Percentiles rank a stretch among this genome's conserved stretches.
Evolutionary conservation across 2,113 vertebrate species (phyloP).

Genomic region (Eira barbara): DNA sequence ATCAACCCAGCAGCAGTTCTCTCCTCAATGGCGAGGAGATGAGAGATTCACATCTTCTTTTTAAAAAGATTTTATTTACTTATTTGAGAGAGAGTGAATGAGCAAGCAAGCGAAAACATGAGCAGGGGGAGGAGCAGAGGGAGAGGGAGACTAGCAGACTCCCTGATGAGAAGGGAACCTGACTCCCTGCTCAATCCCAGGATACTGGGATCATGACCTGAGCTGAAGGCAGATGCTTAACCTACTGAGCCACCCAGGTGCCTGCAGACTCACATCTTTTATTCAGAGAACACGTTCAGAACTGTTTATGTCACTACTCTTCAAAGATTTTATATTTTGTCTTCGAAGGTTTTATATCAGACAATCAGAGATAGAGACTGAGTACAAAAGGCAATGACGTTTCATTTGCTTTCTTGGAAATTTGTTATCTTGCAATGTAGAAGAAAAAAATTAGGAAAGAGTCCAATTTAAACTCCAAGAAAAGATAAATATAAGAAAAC

Average conservation of each 20-base stretch:
- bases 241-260: neutral
- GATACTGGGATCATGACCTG: neutral
- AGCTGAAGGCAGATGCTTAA: neutral
- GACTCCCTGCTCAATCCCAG: too few relatives aligned
- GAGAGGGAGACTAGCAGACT: too few relatives aligned
- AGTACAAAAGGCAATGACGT: neutral
- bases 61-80: neutral
- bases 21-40: neutral
- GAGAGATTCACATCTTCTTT: neutral
- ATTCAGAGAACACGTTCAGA: neutral
- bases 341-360: constrained; percentile 3
- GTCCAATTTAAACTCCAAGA: neutral
- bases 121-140: too few relatives aligned
- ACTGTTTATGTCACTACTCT: neutral
- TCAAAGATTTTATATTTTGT: neutral
- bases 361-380: neutral
- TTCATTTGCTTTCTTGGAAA: neutral
- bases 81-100: neutral
- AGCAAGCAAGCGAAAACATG: too few relatives aligned
- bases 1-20: neutral
- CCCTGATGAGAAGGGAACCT: too few relatives aligned
- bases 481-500: neutral
- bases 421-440: neutral
- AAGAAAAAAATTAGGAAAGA: neutral
- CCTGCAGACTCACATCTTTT: neutral